phyloP scores from a whole-genome alignment of 92 coral and sea anemone genomes.

The Bergia sp. region DNA sequence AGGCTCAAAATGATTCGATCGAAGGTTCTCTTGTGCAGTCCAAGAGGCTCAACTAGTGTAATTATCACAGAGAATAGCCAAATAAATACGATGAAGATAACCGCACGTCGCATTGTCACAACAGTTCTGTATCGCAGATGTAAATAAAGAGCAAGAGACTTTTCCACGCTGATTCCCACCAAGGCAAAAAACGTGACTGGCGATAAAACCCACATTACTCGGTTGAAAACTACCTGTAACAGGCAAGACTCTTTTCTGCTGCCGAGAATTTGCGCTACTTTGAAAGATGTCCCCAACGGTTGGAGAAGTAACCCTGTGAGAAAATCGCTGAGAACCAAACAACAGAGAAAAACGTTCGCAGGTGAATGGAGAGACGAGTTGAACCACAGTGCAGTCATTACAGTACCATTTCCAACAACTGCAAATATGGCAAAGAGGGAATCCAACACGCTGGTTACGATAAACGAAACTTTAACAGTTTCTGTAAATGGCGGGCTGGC shows the following conservation, averaged over 20 bases:
- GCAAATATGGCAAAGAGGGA: conserved; percentile 15
- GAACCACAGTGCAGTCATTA: background rate
- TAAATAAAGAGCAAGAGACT: conserved; percentile 52
- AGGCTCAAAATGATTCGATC: conserved; percentile 32
- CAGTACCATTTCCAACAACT: conserved; percentile 18
- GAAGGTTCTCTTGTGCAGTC: conserved; percentile 35
- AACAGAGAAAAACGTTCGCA: conserved; percentile 17
- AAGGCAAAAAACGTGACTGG: conserved; percentile 31
- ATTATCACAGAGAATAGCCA: conserved; percentile 41
- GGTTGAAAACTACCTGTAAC: conserved; percentile 14
- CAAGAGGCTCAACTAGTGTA: conserved; percentile 4
- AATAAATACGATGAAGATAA: background rate
- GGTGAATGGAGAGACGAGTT: conserved; percentile 8
- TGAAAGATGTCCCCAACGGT: conserved; percentile 25
- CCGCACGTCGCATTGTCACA: conserved; percentile 44
- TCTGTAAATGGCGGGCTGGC: conserved; percentile 28
- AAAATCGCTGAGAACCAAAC: conserved; percentile 26
- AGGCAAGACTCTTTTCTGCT: background rate
- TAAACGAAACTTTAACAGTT: conserved; percentile 6
- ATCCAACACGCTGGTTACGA: conserved; percentile 20
- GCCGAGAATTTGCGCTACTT: background rate
- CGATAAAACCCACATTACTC: conserved; percentile 23
- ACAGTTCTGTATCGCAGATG: conserved; percentile 57
- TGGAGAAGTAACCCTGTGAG: conserved; percentile 24
- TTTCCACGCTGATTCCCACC: conserved; percentile 59